Base-by-base conservation (phyloP, 2,113 vertebrate genomes). In the Sylvicapra grimmia region DNA sequence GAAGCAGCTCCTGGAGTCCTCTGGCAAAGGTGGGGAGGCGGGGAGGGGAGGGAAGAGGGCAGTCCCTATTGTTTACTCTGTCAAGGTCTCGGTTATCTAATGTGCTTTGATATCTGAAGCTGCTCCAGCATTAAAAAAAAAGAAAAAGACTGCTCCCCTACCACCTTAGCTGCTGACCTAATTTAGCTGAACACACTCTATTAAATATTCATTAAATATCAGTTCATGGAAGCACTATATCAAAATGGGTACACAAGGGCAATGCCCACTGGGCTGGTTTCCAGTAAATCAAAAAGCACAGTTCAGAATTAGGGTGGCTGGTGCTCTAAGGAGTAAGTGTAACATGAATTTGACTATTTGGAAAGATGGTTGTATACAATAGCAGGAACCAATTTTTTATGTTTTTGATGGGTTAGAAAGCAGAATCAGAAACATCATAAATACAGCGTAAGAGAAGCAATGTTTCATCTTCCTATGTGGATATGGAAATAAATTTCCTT, bases 181-280 rank as follows among this genome's bases (percentile, higher is more conserved):
- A 97, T 98, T 97, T 95, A 86, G 75, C 80, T 90, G 97, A 93
- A 77, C 54, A 91, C 33, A 87, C n/a, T 49, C 56, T 84, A 96
- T 97, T 94, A 98, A 98, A 97, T 97, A 97, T 98, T 98, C 98
- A 98, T 97, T 90, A 94, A 94, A 87, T 75, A 94, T 95, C 83
- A 87, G 51, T 93, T 93, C 79, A 5, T 65, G 94, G 89, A 96
- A 97, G 97, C 83, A 97, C 88, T 96, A 21, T 90, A 91, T 89
- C 95, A 97, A 83, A 96, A 93, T 97, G 93, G 87, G 49, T 92
- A 89, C 80, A 97, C 49, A 90, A 91, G 84, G 80, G 91, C 65
- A 94, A 75, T 56, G 65, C 85, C 89, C 80, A 82, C 44, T 40
- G 93, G 97, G 87, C 96, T 79, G 80, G 75, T 91, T 97, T 97